Evolutionary conservation across 2,888 invertebrate species (phyloP).

Genomic region (Fragum whitleyi): DNA sequence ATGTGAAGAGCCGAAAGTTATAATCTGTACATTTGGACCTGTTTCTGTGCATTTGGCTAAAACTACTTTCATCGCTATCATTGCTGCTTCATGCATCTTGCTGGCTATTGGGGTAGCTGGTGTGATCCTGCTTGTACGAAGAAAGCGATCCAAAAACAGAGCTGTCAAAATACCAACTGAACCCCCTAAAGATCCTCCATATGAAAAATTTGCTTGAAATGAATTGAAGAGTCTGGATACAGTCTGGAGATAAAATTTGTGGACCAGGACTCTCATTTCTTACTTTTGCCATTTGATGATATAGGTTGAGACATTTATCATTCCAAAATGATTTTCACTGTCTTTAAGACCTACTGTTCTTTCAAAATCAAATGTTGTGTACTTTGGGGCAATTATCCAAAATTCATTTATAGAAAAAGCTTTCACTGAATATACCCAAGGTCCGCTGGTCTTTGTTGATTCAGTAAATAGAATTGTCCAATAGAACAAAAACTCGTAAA

Average conservation of each 20-base stretch:
- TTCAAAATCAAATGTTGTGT: too few species aligned
- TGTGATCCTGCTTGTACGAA: neutral
- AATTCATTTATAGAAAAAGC: too few species aligned
- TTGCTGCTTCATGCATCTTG: slow-evolving; percentile 11
- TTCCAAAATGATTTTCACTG: neutral
- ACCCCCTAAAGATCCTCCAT: slow-evolving; percentile 9
- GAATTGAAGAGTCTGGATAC: neutral
- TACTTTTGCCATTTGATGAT: neutral
- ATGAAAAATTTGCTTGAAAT: slow-evolving; percentile 16
- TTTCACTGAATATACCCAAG: too few species aligned
- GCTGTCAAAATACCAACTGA: slow-evolving; percentile 8
- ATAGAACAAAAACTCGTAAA: too few species aligned
- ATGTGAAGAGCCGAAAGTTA: slow-evolving; percentile 39
- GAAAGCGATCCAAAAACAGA: neutral
- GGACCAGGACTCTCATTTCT: neutral
- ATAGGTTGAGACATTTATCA: neutral
- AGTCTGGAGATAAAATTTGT: neutral
- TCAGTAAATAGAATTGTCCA: too few species aligned
- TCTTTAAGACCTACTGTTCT: neutral
- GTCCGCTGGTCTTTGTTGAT: too few species aligned
- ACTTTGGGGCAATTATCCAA: too few species aligned
- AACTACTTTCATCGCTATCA: slow-evolving; percentile 9
- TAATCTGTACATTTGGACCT: slow-evolving; percentile 24
- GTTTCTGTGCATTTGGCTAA: slow-evolving; percentile 6
- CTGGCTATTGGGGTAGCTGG: neutral